These are phyloP conservation scores for Nylanderia fulva DNA, from an alignment of 1,140 invertebrate genomes.

Conservation along the genomic window DNA sequence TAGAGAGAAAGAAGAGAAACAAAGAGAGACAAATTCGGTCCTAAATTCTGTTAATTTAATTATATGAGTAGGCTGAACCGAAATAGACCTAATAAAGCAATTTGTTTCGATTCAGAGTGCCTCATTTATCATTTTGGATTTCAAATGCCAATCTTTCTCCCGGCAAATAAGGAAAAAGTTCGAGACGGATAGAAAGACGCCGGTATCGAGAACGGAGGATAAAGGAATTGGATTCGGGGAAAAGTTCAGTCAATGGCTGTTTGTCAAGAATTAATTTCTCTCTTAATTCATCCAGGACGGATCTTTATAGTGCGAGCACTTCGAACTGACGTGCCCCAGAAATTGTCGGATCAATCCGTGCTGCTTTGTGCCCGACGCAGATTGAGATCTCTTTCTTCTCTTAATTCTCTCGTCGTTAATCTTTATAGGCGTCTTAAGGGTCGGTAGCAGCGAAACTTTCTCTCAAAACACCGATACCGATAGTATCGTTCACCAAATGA, in stretches of 20 bases:
- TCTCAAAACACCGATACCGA: not conserved
- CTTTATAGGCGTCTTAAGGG: not conserved
- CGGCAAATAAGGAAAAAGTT: constrained; percentile 46
- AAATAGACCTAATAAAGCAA: constrained; percentile 17
- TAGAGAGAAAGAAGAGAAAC: constrained; percentile 26
- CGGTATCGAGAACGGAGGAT: constrained; percentile 25
- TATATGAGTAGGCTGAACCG: not conserved
- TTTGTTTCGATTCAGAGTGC: constrained; percentile 68
- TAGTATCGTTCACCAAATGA: not conserved
- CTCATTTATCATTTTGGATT: constrained; percentile 71
- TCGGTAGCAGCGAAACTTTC: not conserved
- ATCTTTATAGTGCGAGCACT: constrained; percentile 48
- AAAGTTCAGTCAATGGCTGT: constrained; percentile 60
- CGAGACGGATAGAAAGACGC: not conserved
- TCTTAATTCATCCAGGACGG: constrained; percentile 51
- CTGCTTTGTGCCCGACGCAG: constrained; percentile 19
- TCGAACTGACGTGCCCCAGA: constrained; percentile 33
- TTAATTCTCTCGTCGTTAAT: not conserved
- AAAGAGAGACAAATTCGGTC: constrained; percentile 1
- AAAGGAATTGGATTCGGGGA: constrained; percentile 24
- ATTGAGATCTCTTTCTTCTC: not conserved
- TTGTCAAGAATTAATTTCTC: constrained; percentile 74
- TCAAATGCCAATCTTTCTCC: constrained; percentile 69
- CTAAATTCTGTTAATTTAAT: not conserved
- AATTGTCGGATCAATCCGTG: constrained; percentile 38